A percentile compares a stretch with the other conserved stretches of the same genome.
phyloP scores from a whole-genome alignment of 2,113 vertebrate species.

The Tichodroma muraria region DNA sequence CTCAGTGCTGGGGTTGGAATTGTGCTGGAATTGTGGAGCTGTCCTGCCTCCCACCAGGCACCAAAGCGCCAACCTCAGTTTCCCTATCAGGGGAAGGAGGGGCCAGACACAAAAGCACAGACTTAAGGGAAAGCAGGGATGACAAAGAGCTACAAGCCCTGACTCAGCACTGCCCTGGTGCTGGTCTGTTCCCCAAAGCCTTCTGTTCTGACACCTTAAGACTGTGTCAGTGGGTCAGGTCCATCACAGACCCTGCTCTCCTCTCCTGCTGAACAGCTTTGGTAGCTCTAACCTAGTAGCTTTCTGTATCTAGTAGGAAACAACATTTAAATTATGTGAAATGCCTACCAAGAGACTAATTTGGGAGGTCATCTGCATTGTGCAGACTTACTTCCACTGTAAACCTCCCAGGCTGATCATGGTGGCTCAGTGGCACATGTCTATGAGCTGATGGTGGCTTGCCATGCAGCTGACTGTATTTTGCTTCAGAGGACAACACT shows the following conservation, averaged over 20 bases:
- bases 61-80: neutral
- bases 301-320: neutral
- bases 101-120: neutral
- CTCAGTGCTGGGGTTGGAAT: neutral
- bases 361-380: neutral
- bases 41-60: neutral
- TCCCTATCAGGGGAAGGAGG: neutral
- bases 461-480: neutral
- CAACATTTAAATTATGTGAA: neutral
- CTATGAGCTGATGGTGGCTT: neutral
- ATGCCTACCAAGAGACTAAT: neutral
- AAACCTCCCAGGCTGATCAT: accelerated
- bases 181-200: neutral
- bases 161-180: neutral
- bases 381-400: neutral
- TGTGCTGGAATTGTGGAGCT: neutral
- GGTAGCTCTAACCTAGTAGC: neutral
- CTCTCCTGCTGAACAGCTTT: neutral
- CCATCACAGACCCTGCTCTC: neutral
- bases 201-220: neutral
- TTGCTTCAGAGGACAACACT: neutral
- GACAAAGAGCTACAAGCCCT: accelerated
- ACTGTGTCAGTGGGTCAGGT: accelerated
- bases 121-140: accelerated
- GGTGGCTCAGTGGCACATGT: neutral